Percentiles rank a stretch among this genome's conserved stretches.
Evolutionary conservation across 53 echinoderm and acorn worm genomes (phyloP).

Genomic region (Antedon mediterranea): DNA sequence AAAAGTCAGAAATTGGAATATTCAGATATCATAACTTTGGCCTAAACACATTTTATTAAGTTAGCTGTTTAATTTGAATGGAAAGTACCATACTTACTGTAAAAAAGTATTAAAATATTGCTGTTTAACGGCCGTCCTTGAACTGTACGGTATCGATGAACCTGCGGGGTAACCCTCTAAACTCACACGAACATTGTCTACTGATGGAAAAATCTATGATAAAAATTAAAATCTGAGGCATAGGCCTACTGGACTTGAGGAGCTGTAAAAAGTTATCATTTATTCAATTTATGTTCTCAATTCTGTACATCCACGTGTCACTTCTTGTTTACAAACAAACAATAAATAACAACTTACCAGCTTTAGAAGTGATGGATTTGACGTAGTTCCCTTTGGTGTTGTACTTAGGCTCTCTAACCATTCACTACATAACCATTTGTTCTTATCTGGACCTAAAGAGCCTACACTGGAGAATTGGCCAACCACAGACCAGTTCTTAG

Average conservation of each 20-base stretch:
- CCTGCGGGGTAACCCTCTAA: conserved; percentile 86
- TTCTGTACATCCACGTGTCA: too few species aligned
- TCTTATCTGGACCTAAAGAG: conserved; percentile 74
- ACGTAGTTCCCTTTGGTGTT: conserved; percentile 25
- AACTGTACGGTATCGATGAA: conserved; percentile 75
- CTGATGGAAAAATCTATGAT: conserved; percentile 60
- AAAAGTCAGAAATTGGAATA: too few species aligned
- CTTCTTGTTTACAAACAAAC: too few species aligned
- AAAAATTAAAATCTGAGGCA: neutral
- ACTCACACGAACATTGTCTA: conserved; percentile 70
- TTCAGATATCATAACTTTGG: too few species aligned
- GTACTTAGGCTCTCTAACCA: conserved; percentile 66
- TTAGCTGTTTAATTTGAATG: neutral
- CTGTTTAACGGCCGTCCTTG: conserved; percentile 80
- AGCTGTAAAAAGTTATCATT: too few species aligned
- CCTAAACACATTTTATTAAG: too few species aligned
- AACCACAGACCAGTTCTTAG: conserved; percentile 67
- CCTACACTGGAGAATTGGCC: conserved; percentile 98
- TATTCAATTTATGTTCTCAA: too few species aligned
- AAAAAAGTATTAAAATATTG: conserved; percentile 69
- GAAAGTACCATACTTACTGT: conserved; percentile 38
- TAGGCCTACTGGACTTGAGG: too few species aligned
- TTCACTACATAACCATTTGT: conserved; percentile 81
- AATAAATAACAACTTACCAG: neutral
- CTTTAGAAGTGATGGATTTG: neutral